Evolutionary conservation across 2,888 invertebrate genomes (phyloP).

Genomic region (Heliconius aoede): DNA sequence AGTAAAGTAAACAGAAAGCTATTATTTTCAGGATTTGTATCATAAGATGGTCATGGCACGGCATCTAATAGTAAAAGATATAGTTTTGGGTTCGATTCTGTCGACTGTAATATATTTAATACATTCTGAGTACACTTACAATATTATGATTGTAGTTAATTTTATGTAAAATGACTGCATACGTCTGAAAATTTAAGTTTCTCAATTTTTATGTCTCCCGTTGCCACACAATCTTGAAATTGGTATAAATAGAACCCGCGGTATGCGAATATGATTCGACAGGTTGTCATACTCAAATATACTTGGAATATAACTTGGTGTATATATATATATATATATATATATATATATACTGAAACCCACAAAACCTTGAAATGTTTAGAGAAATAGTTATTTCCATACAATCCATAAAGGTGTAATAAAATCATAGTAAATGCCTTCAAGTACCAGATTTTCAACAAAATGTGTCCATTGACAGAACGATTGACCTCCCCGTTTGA

Average conservation of each 20-base stretch:
- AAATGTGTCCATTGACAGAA: slow-evolving; percentile 48
- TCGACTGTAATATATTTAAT: no score
- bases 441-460: slow-evolving; percentile 32
- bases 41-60: slow-evolving; percentile 1
- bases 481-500: slow-evolving; percentile 44
- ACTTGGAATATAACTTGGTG: no score
- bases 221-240: no score
- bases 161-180: no score
- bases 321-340: background rate
- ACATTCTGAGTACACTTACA: no score
- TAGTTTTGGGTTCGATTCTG: background rate
- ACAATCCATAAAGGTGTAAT: slow-evolving; percentile 5
- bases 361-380: slow-evolving; percentile 15
- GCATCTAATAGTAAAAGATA: background rate
- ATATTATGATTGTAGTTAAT: no score
- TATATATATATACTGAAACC: background rate
- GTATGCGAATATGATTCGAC: no score
- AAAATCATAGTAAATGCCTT: slow-evolving; percentile 25
- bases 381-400: slow-evolving; percentile 21
- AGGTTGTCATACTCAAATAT: no score
- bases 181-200: no score
- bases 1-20: slow-evolving; percentile 46
- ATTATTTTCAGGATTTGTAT: slow-evolving; percentile 46
- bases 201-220: no score
- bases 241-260: no score